Evolutionary conservation across 1,140 invertebrate species (phyloP).

Genomic region (Calephelis nemesis): DNA sequence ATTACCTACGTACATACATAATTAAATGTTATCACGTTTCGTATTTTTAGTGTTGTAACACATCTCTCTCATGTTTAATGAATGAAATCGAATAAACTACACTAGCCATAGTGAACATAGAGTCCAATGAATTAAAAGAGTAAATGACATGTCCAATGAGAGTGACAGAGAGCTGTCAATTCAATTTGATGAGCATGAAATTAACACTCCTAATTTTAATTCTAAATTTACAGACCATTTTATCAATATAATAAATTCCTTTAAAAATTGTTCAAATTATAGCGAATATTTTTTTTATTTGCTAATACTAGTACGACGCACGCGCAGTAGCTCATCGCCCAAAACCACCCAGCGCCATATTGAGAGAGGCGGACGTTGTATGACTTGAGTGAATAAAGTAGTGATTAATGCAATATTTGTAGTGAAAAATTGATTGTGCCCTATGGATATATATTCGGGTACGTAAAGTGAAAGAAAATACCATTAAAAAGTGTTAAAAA

Average conservation of each 20-base stretch:
- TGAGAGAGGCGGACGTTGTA: constrained; percentile 80
- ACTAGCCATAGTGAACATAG: constrained; percentile 7
- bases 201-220: constrained; percentile 42
- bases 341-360: constrained; percentile 80
- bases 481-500: constrained; percentile 48
- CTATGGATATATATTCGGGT: constrained; percentile 80
- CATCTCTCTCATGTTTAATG: constrained; percentile 15
- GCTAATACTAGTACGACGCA: constrained; percentile 74
- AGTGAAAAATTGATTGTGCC: constrained; percentile 77
- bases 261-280: constrained; percentile 40
- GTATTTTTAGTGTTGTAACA: constrained; percentile 5
- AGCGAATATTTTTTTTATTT: constrained; percentile 57
- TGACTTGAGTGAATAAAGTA: constrained; percentile 77
- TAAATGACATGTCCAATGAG: constrained; percentile 23
- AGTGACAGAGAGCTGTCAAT: constrained; percentile 37
- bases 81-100: constrained; percentile 23
- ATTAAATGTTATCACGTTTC: not conserved
- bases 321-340: constrained; percentile 76
- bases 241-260: constrained; percentile 35
- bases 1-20: no score
- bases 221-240: constrained; percentile 40
- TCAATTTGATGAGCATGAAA: constrained; percentile 61
- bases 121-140: not conserved
- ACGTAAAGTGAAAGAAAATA: constrained; percentile 72
- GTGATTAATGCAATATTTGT: constrained; percentile 79